phyloP scores from a whole-genome alignment of 1,140 invertebrate species.

The Anoplolepis gracilipes region DNA sequence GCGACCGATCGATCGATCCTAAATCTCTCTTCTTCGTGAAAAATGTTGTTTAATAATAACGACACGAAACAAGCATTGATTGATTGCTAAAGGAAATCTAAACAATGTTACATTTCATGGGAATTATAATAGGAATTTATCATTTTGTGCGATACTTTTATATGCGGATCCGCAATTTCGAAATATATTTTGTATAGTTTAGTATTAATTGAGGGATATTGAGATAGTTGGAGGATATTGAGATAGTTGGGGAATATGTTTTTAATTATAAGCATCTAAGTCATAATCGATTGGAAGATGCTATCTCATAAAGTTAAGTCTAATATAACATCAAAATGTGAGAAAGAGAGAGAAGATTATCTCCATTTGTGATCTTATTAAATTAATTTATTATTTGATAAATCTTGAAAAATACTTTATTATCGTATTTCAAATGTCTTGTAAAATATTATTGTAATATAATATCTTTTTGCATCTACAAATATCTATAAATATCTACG shows the following conservation, averaged over 20 bases:
- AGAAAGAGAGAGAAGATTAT: too few relatives aligned
- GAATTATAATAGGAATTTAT: not conserved
- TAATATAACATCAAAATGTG: too few relatives aligned
- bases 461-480: not conserved
- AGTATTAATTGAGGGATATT: too few relatives aligned
- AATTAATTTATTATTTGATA: not conserved
- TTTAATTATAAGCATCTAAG: too few relatives aligned
- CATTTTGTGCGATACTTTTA: not conserved
- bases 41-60: constrained; percentile 52
- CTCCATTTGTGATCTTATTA: not conserved
- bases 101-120: constrained; percentile 17
- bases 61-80: constrained; percentile 14
- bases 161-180: not conserved
- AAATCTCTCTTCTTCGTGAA: constrained; percentile 15
- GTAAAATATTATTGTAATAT: not conserved
- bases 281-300: too few relatives aligned
- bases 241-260: too few relatives aligned
- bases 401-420: not conserved
- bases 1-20: constrained; percentile 36
- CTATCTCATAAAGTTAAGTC: too few relatives aligned
- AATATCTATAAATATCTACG: not conserved
- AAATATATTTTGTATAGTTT: too few relatives aligned
- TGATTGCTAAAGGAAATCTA: constrained; percentile 37
- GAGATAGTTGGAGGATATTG: too few relatives aligned
- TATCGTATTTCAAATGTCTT: not conserved